A percentile compares a stretch with the other conserved stretches of the same genome.
Evolutionary conservation across 2,888 invertebrate genomes (phyloP).

Genomic region (Orthosia incerta): DNA sequence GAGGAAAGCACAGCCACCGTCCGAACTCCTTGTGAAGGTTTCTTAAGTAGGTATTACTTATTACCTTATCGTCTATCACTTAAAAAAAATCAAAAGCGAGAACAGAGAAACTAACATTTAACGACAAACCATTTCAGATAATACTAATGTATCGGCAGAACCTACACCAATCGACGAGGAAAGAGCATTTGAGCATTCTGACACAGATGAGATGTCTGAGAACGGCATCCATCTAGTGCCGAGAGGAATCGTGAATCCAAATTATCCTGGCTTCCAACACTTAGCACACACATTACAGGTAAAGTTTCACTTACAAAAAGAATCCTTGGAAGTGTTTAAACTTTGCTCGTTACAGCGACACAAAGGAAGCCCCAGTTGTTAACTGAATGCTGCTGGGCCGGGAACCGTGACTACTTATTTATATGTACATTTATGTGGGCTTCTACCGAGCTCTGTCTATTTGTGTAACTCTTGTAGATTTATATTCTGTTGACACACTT

Average conservation of each 20-base stretch:
- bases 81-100: background rate
- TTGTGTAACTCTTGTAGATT: constrained; percentile 21
- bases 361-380: constrained; percentile 77
- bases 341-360: constrained; percentile 68
- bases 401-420: constrained; percentile 37
- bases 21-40: constrained; percentile 66
- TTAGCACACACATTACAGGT: constrained; percentile 93
- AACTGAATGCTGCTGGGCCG: constrained; percentile 62
- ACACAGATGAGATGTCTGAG: constrained; percentile 89
- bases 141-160: constrained; percentile 78
- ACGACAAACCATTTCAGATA: constrained; percentile 64
- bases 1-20: constrained; percentile 70
- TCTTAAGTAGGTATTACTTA: constrained; percentile 69
- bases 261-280: constrained; percentile 96
- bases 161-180: constrained; percentile 89
- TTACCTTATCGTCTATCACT: background rate
- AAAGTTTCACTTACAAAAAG: constrained; percentile 68
- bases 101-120: background rate
- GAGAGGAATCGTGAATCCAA: constrained; percentile 95
- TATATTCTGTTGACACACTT: constrained; percentile 22
- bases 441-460: constrained; percentile 18
- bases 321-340: constrained; percentile 74
- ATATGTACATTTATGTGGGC: constrained; percentile 25
- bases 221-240: constrained; percentile 86
- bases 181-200: constrained; percentile 90